Conservation (phyloP, 2,797 vertebrate genomes). For the Centropyge bicolor region DNA sequence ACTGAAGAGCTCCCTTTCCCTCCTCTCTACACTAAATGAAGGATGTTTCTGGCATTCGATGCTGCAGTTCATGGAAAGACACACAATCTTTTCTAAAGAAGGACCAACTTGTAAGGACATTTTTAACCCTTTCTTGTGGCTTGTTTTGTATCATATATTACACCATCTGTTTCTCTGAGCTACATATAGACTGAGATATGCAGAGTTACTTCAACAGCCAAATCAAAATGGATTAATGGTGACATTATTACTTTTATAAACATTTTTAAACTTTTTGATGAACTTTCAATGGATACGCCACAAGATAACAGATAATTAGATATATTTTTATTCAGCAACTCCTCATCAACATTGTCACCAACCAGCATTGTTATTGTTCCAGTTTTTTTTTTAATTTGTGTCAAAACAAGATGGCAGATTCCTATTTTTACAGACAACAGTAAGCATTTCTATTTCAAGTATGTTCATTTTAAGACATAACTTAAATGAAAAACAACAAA, state of each 20-base stretch:
- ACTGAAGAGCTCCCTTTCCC: constrained; percentile 92
- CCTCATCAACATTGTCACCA: constrained; percentile 24
- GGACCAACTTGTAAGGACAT: constrained; percentile 17
- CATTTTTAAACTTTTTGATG: constrained; percentile 17
- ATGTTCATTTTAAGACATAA: constrained; percentile 54
- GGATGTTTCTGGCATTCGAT: background rate
- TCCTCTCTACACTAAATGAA: constrained; percentile 82
- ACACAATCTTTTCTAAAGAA: background rate
- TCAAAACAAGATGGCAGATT: constrained; percentile 26
- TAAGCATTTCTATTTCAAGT: constrained; percentile 54
- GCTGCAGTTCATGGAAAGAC: background rate
- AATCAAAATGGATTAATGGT: background rate
- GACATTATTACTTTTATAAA: too few relatives aligned
- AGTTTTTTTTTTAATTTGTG: background rate
- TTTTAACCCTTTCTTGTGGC: constrained; percentile 1
- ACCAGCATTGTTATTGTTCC: constrained; percentile 5
- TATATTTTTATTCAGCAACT: constrained; percentile 55
- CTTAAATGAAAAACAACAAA: constrained; percentile 20
- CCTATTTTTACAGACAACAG: constrained; percentile 44
- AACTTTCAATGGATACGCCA: constrained; percentile 1
- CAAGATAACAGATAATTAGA: constrained; percentile 6
- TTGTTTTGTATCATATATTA: background rate
- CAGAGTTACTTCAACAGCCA: background rate
- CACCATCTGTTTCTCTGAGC: constrained; percentile 2
- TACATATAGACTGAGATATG: background rate